Evolutionary conservation across 1,140 invertebrate genomes (phyloP), one percentile per base, ranked within the genome.

Genomic region (Cyclargus thomasi): DNA sequence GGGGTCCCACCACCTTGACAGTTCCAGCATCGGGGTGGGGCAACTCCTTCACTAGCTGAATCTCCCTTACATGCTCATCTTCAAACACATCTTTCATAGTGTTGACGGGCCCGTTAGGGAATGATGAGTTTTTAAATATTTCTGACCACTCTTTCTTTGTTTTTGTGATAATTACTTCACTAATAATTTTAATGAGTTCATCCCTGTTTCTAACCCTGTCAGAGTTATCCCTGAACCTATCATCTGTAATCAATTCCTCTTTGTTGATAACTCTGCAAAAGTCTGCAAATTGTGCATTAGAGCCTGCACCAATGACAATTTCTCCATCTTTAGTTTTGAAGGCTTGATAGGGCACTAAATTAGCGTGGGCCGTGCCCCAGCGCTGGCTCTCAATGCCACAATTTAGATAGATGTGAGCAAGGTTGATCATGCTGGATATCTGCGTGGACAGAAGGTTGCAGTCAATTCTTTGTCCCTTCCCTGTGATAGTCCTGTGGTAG

Each of bases 371-470:
- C 0, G 97, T 99, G 3, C 98, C 98, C 93, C 95, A 95, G 64
- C 96, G 91, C 57, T 91, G 90, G 0, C 94, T 95, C 79, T 97
- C 96, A 74, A 93, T 92, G 62, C 94, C 94, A 69, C 93, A 94
- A 90, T 99, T 99, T 17, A 99, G 87, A 85, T 97, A 99, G 91
- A 97, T 98, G 1, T 95, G 95, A 0, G 93, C 97, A 63, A 99
- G 92, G 85, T 99, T 99, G 16, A 97, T 96, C 76, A 99, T 92
- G 74, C 94, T 94, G 0, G 97, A 94, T 17, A 98, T 92, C 92
- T 98, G 97, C 1, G 97, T 98, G 3, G 97, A 96, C 0, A 99
- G 88, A n/a, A 99, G 92, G 91, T 99, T 95, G 76, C 97, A 98
- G 73, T 99, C 96, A 69, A 99, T 97, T 91, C 96, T 97, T 77